Evolutionary conservation across 2,797 vertebrate species (phyloP).

Genomic region (Kryptolebias ocellatus): DNA sequence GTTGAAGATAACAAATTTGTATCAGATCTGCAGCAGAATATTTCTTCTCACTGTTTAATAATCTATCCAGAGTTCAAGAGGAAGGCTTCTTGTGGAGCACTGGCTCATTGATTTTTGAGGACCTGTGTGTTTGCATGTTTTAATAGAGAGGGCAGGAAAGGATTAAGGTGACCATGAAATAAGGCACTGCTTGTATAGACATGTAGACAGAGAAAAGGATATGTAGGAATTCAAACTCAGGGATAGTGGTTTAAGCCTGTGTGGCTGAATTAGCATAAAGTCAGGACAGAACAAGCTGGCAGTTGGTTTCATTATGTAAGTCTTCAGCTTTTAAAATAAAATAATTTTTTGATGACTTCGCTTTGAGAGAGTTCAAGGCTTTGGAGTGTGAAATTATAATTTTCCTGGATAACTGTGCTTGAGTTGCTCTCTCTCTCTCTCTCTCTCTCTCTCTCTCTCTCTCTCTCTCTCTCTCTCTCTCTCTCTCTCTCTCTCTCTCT

Average conservation of each 20-base stretch:
- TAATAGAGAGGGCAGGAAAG: not conserved
- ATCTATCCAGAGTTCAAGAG: slow-evolving; percentile 43
- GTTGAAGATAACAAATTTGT: slow-evolving; percentile 50
- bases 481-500: not conserved
- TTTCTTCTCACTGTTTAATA: slow-evolving; percentile 41
- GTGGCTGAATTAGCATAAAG: not conserved
- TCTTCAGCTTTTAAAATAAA: not conserved
- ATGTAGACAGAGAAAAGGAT: not conserved
- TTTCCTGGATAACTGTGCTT: not conserved
- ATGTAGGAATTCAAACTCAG: slow-evolving; percentile 6
- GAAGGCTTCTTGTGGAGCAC: slow-evolving; percentile 8
- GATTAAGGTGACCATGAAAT: slow-evolving; percentile 13
- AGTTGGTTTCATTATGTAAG: not conserved
- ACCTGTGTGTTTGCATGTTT: slow-evolving; percentile 38
- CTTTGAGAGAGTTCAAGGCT: not conserved
- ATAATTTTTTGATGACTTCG: not conserved
- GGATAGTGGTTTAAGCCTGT: not conserved
- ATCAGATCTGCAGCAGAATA: slow-evolving; percentile 39
- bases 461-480: not conserved
- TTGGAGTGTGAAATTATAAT: slow-evolving; percentile 4
- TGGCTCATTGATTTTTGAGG: slow-evolving; percentile 39
- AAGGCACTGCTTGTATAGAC: slow-evolving; percentile 7
- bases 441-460: not conserved
- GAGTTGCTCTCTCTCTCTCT: not conserved
- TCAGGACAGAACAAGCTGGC: not conserved